These are phyloP conservation scores for Phyllotis vaccarum DNA, from an alignment of 2,797 vertebrate species.

Conservation along the genomic window DNA sequence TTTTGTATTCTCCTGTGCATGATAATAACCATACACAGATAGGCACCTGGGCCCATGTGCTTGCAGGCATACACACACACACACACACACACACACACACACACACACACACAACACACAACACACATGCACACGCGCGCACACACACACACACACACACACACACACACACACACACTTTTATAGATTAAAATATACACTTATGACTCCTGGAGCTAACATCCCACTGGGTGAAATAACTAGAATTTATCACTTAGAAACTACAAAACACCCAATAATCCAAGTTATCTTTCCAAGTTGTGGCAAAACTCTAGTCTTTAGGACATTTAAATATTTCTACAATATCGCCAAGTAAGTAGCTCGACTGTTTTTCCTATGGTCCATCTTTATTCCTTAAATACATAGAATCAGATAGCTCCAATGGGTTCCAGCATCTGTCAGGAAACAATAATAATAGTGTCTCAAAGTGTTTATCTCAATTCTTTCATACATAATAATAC, in stretches of 20 bases:
- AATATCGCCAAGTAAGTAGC: background rate
- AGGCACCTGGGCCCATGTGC: too few species aligned
- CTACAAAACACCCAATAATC: conserved; percentile 28
- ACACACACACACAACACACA: background rate
- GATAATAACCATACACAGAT: background rate
- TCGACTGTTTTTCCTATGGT: background rate
- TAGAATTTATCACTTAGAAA: conserved; percentile 20
- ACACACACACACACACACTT: background rate
- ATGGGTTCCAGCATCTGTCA: background rate
- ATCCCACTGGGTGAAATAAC: background rate
- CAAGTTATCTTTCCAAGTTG: background rate
- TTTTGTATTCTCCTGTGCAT: background rate
- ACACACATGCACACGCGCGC: rapidly evolving
- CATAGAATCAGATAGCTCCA: conserved; percentile 56
- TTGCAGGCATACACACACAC: rapidly evolving
- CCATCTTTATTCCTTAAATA: background rate
- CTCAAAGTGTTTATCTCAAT: conserved; percentile 20
- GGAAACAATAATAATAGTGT: background rate
- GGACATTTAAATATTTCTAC: background rate
- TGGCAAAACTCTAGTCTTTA: background rate
- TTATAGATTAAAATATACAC: background rate
- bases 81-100: rapidly evolving
- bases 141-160: too few species aligned
- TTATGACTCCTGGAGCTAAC: background rate
- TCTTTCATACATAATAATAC: background rate